phyloP scores from a whole-genome alignment of 2,113 vertebrate species.

The Macaca mulatta region DNA sequence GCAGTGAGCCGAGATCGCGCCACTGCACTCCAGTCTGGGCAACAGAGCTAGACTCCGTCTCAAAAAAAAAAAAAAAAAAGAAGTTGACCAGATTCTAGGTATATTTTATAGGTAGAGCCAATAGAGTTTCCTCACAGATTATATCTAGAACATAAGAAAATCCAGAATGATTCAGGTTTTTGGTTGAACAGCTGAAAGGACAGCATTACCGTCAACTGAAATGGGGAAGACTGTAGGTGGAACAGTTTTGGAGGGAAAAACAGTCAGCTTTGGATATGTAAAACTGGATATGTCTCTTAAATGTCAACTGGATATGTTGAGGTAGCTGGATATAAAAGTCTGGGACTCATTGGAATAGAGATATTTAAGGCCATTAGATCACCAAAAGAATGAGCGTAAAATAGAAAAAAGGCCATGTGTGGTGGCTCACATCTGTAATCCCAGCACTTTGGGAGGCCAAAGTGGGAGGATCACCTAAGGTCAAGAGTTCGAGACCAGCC shows the following conservation, averaged over 20 bases:
- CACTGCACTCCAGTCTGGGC: too few species aligned
- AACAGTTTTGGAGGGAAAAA: not conserved
- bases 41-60: too few species aligned
- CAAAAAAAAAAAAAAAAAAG: not conserved
- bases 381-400: not conserved
- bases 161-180: slow-evolving; percentile 25
- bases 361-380: not conserved
- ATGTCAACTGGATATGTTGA: not conserved
- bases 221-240: not conserved
- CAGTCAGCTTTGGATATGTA: not conserved
- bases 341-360: not conserved
- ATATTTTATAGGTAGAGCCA: not conserved
- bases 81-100: slow-evolving; percentile 16
- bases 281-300: not conserved
- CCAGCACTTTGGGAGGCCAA: too few species aligned
- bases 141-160: not conserved
- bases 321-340: not conserved
- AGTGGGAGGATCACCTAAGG: too few species aligned
- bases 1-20: too few species aligned
- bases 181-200: not conserved
- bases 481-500: too few species aligned
- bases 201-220: not conserved
- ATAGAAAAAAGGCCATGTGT: not conserved
- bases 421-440: too few species aligned
- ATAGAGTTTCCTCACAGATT: not conserved